Evolutionary conservation across 2,797 vertebrate genomes (phyloP).

Genomic region (Morus bassanus): DNA sequence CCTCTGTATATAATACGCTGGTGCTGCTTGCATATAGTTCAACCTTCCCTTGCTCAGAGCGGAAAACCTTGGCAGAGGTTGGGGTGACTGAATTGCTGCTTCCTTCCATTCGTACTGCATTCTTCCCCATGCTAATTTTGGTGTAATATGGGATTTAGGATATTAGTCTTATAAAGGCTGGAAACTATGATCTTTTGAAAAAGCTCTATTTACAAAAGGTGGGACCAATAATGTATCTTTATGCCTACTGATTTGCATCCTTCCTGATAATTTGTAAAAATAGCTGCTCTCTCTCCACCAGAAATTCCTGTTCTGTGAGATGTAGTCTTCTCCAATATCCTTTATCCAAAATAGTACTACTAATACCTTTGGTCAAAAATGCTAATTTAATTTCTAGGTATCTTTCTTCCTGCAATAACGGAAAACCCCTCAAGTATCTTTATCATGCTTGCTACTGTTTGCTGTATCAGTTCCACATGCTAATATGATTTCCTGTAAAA

Average conservation of each 20-base stretch:
- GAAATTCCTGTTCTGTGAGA: background rate
- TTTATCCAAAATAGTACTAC: background rate
- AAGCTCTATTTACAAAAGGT: background rate
- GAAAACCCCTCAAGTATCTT: background rate
- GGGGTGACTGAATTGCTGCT: background rate
- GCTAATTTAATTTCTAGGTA: background rate
- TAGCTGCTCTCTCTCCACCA: background rate
- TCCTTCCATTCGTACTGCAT: background rate
- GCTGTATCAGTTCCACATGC: background rate
- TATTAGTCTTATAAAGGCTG: background rate
- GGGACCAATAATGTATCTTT: background rate
- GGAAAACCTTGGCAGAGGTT: background rate
- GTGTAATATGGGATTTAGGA: background rate
- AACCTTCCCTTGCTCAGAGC: background rate
- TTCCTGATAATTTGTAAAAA: background rate
- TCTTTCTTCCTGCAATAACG: background rate
- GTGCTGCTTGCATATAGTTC: background rate
- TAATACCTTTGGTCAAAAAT: background rate
- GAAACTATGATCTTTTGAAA: background rate
- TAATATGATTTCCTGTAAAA: constrained; percentile 24
- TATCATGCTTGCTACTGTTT: background rate
- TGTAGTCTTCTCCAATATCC: background rate
- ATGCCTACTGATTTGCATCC: background rate
- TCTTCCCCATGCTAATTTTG: background rate
- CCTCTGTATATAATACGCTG: background rate